A percentile compares a stretch with the other conserved stretches of the same genome.
These are phyloP conservation scores for Uloborus plumipes DNA, from an alignment of 2,888 invertebrate species.

Conservation along the genomic window DNA sequence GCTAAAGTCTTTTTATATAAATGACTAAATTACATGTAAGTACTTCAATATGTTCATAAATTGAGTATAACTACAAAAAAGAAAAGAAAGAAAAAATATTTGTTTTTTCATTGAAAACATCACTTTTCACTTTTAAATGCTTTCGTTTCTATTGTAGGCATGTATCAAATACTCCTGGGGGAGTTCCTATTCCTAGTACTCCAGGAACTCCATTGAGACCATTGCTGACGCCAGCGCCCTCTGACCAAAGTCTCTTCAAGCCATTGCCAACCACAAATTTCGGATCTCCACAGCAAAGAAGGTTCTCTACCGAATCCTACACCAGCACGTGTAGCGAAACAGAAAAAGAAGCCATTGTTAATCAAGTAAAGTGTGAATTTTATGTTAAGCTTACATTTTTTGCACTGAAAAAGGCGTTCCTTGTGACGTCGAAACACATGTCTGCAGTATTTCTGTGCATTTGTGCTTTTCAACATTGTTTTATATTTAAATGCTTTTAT, in stretches of 20 bases:
- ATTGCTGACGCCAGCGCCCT: not conserved
- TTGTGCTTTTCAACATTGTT: too few relatives aligned
- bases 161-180: not conserved
- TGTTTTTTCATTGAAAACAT: not conserved
- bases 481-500: too few relatives aligned
- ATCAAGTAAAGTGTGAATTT: slow-evolving; percentile 27
- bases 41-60: not conserved
- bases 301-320: slow-evolving; percentile 63
- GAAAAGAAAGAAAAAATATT: too few relatives aligned
- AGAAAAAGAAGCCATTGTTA: slow-evolving; percentile 42
- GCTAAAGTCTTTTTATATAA: not conserved
- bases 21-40: not conserved
- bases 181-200: slow-evolving; percentile 11
- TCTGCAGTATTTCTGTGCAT: too few relatives aligned
- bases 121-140: not conserved
- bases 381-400: too few relatives aligned
- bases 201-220: slow-evolving; percentile 1
- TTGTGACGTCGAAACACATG: too few relatives aligned
- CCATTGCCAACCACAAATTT: slow-evolving; percentile 67
- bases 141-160: not conserved
- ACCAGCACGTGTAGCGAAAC: slow-evolving; percentile 68
- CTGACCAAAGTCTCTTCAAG: slow-evolving; percentile 53
- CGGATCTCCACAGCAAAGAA: slow-evolving; percentile 33
- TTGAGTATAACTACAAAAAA: not conserved
- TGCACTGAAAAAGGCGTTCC: too few relatives aligned